Evolutionary conservation across 2,113 vertebrate species (phyloP).

Genomic region (Campylomormyrus numenius): DNA sequence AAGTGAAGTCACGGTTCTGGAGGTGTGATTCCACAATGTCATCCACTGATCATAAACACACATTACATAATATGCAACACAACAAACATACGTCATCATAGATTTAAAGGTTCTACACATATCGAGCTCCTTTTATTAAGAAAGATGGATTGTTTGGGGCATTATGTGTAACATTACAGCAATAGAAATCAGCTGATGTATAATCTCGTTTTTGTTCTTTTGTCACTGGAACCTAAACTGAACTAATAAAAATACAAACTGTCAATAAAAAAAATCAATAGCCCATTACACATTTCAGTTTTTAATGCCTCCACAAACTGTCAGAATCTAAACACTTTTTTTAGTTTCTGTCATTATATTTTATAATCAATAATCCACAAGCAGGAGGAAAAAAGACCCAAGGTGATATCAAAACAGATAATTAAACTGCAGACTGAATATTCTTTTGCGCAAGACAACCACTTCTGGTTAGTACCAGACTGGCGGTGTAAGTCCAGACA

Average conservation of each 20-base stretch:
- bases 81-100: not conserved
- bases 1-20: not conserved
- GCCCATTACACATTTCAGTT: not conserved
- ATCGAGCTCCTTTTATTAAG: not conserved
- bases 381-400: not conserved
- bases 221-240: not conserved
- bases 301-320: not conserved
- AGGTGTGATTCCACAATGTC: not conserved
- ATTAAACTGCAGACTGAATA: not conserved
- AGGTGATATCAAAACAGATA: not conserved
- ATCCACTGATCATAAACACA: not conserved
- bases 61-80: not conserved
- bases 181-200: not conserved
- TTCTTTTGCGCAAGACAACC: not conserved
- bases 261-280: not conserved
- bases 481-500: not conserved
- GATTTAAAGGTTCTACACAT: not conserved
- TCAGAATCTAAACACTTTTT: not conserved
- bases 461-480: not conserved
- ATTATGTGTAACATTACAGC: not conserved
- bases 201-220: not conserved
- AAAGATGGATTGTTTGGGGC: not conserved
- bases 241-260: not conserved
- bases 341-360: not conserved
- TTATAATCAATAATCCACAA: not conserved